A percentile compares a stretch with the other conserved stretches of the same genome.
phyloP scores from a whole-genome alignment of 2,888 invertebrate species.

The Drosophila nr. fundita region DNA sequence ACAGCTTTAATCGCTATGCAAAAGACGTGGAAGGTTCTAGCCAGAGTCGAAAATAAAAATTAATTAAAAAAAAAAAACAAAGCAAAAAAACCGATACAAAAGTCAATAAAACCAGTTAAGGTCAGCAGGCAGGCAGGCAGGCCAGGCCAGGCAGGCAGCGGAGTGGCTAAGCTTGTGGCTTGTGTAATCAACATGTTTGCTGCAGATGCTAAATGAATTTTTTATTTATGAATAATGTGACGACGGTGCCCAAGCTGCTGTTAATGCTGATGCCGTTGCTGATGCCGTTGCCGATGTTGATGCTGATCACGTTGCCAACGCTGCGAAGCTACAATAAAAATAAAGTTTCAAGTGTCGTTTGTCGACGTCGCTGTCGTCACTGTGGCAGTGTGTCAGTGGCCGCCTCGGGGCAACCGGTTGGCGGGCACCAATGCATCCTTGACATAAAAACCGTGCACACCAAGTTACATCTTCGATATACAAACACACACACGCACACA shows the following conservation, averaged over 20 bases:
- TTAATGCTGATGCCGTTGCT: slow-evolving; percentile 10
- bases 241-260: slow-evolving; percentile 50
- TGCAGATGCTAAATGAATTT: slow-evolving; percentile 78
- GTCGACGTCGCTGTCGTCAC: slow-evolving; percentile 39
- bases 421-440: slow-evolving; percentile 82
- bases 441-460: slow-evolving; percentile 82
- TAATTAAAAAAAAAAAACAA: slow-evolving; percentile 15
- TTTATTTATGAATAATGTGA: slow-evolving; percentile 77
- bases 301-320: slow-evolving; percentile 72
- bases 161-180: slow-evolving; percentile 48
- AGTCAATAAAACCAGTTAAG: slow-evolving; percentile 81
- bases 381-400: slow-evolving; percentile 79
- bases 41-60: slow-evolving; percentile 25
- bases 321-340: slow-evolving; percentile 70
- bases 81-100: slow-evolving; percentile 51
- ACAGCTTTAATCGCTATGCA: slow-evolving; percentile 57
- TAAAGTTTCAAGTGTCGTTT: slow-evolving; percentile 74
- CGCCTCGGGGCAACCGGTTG: slow-evolving; percentile 82
- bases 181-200: slow-evolving; percentile 78
- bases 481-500: slow-evolving; percentile 26
- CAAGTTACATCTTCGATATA: slow-evolving; percentile 70
- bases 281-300: slow-evolving; percentile 44
- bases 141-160: slow-evolving; percentile 12
- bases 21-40: slow-evolving; percentile 73
- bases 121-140: slow-evolving; percentile 49